These are phyloP conservation scores for Artemia sinica DNA, from an alignment of 2,888 invertebrate species.

Conservation along the genomic window DNA sequence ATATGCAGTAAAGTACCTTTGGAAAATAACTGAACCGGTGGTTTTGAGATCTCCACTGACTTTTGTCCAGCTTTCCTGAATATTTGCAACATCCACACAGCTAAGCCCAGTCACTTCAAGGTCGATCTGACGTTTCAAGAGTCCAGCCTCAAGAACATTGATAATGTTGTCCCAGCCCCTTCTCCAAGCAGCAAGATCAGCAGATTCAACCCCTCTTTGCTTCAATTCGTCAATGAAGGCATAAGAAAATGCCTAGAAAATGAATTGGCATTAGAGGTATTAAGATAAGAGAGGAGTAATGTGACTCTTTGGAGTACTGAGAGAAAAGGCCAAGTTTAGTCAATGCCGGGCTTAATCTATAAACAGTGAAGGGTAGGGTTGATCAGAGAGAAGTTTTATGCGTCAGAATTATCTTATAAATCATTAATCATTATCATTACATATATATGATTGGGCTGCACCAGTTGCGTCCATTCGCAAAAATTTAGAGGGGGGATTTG, in stretches of 20 bases:
- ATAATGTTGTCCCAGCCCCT: not conserved
- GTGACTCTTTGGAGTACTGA: too few relatives aligned
- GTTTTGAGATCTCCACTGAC: slow-evolving; percentile 1
- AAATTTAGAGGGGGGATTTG: too few relatives aligned
- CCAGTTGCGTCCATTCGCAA: too few relatives aligned
- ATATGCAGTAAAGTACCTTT: not conserved
- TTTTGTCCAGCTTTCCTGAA: not conserved
- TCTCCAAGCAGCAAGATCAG: slow-evolving; percentile 6
- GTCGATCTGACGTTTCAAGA: not conserved
- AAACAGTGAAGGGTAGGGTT: too few relatives aligned
- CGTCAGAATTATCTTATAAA: too few relatives aligned
- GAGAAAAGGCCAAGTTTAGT: too few relatives aligned
- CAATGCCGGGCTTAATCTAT: too few relatives aligned
- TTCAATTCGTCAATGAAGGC: not conserved
- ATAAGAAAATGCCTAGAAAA: not conserved
- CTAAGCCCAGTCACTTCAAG: not conserved
- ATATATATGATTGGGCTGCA: too few relatives aligned
- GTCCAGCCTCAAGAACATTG: not conserved
- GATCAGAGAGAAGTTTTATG: too few relatives aligned
- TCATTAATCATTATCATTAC: too few relatives aligned
- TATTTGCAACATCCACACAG: slow-evolving; percentile 1
- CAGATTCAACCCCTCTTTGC: not conserved
- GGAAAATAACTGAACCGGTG: not conserved
- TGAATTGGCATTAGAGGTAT: too few relatives aligned
- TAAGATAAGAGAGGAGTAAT: too few relatives aligned